Base-by-base conservation (phyloP, 2,113 vertebrate genomes). In the Heterocephalus glaber region DNA sequence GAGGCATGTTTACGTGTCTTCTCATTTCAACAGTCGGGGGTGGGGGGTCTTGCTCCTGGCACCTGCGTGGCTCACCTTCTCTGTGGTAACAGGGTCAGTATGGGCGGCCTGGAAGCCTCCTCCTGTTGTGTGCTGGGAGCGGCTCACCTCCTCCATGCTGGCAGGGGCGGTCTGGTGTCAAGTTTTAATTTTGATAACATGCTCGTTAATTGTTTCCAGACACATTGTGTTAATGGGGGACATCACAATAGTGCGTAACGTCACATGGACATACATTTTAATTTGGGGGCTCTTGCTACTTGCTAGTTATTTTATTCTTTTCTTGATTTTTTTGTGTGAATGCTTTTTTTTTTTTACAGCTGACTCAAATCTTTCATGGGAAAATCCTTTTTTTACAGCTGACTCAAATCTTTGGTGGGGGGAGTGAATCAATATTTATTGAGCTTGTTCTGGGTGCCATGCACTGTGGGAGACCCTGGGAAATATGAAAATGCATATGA, bases 331-430 rank as follows among this genome's bases (percentile, higher is more conserved):
- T 65, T 38, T 63, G 41, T 20, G 16, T 24, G 20, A 89, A 80
- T 86, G 4, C 60, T 66, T 86, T 17, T 66, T 86, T 17, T 85
- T 41, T 84, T 61, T 72, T n/a, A 61, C 30, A 76, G 13, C 74
- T 49, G 28, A 77, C 28, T 92, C 35, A 90, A 92, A 3, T 82
- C 66, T 95, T 79, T 83, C 56, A 79, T 41, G 95, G 60, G 79
- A n/a, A n/a, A n/a, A n/a, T n/a, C n/a, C n/a, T 66, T 86, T 17
- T 85, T 41, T 84, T 61, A 61, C 30, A 76, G 13, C 74, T 49
- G 28, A 77, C 28, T 92, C 35, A 90, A 92, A 3, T 82, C 66
- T 95, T 79, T 83, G 49, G 74, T 41, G 95, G 60, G 79, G 66
- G n/a, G 79, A 72, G 60, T 44, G 41, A 80, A 81, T 28, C 38